Evolutionary conservation across 2,797 vertebrate species (phyloP).

Genomic region (Aselliscus stoliczkanus): DNA sequence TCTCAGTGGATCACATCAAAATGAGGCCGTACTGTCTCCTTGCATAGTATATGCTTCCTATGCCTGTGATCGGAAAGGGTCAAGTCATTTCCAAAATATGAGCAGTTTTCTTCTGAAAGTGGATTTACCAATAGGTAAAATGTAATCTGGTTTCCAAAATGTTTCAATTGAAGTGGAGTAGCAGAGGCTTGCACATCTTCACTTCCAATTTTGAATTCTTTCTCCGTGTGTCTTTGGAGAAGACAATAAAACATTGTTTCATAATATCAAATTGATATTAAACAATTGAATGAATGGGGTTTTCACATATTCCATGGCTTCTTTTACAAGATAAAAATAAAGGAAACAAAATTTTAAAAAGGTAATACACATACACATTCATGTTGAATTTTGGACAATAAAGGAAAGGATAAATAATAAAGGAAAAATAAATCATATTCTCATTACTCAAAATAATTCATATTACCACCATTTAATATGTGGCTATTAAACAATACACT

Average conservation of each 20-base stretch:
- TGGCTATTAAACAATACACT: background rate
- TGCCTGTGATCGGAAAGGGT: background rate
- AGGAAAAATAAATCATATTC: conserved; percentile 12
- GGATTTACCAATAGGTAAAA: background rate
- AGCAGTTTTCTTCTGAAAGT: background rate
- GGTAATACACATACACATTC: background rate
- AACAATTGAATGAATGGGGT: background rate
- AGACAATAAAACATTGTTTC: background rate
- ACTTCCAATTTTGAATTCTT: background rate
- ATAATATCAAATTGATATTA: background rate
- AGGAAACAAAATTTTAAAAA: background rate
- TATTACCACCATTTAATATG: background rate
- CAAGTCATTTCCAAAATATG: background rate
- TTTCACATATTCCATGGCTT: background rate
- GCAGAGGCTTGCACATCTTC: background rate
- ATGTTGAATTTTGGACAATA: background rate
- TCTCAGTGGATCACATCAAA: background rate
- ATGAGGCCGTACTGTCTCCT: background rate
- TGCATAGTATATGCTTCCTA: background rate
- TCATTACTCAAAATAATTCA: background rate
- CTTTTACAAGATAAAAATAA: conserved; percentile 28
- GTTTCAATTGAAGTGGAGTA: background rate
- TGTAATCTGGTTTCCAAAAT: background rate
- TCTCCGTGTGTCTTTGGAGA: background rate
- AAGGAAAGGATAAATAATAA: background rate